Conservation (phyloP, 2,888 invertebrate species). For the Mythimna vitellina region DNA sequence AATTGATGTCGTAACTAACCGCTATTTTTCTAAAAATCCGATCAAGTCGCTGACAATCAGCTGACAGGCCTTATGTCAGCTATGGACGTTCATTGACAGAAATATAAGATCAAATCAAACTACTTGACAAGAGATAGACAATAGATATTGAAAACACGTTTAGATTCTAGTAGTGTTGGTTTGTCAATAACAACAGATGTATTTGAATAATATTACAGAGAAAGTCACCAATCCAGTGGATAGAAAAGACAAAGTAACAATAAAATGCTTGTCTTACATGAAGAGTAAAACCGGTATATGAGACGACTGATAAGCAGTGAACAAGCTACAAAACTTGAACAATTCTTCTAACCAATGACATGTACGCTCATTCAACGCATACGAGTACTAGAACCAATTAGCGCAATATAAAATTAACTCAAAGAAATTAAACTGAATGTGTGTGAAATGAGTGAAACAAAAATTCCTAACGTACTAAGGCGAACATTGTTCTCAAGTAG, state of each 20-base stretch:
- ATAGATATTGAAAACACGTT: slow-evolving; percentile 4
- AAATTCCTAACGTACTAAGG: too few species aligned
- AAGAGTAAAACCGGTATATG: neutral
- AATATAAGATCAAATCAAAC: slow-evolving; percentile 29
- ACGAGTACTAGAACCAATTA: too few species aligned
- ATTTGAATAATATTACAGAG: neutral
- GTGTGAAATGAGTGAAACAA: too few species aligned
- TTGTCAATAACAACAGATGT: slow-evolving; percentile 3
- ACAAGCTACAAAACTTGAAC: neutral
- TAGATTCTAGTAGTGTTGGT: neutral
- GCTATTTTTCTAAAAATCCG: neutral
- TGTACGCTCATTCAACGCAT: too few species aligned
- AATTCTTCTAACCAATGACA: slow-evolving; percentile 4
- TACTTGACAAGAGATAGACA: slow-evolving; percentile 26
- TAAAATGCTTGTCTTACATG: neutral
- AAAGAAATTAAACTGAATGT: too few species aligned
- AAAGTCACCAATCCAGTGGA: neutral
- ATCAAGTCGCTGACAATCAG: neutral
- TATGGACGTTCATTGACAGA: slow-evolving; percentile 11
- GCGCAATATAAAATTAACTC: too few species aligned
- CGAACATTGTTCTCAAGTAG: too few species aligned
- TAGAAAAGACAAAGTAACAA: neutral
- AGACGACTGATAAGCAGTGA: neutral
- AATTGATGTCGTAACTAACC: neutral
- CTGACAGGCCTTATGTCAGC: slow-evolving; percentile 22